Conservation (phyloP, 2,888 invertebrate genomes). For the Ypsolopha scabrella region DNA sequence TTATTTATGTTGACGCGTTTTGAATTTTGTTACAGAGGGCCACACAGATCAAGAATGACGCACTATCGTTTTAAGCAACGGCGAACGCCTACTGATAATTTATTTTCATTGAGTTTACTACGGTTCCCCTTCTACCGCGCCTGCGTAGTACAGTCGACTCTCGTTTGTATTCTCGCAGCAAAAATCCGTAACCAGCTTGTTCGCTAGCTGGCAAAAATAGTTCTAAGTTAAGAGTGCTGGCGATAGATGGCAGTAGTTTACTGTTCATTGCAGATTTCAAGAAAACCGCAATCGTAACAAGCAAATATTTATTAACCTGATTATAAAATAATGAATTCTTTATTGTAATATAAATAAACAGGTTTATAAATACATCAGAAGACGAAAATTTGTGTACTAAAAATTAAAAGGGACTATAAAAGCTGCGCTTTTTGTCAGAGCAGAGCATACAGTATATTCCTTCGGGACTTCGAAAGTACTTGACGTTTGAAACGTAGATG, state of each 20-base stretch:
- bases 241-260: slow-evolving; percentile 19
- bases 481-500: slow-evolving; percentile 19
- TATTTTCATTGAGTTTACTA: slow-evolving; percentile 44
- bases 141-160: slow-evolving; percentile 40
- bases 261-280: neutral
- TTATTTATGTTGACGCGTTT: no score
- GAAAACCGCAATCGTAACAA: no score
- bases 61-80: slow-evolving; percentile 17
- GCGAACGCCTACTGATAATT: slow-evolving; percentile 41
- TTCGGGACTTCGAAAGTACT: no score
- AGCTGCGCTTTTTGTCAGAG: no score
- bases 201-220: slow-evolving; percentile 11
- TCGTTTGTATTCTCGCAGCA: slow-evolving; percentile 24
- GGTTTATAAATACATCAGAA: no score
- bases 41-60: slow-evolving; percentile 10
- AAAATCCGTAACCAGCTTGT: neutral
- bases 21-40: no score
- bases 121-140: slow-evolving; percentile 46
- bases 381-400: no score
- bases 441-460: no score
- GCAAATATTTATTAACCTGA: no score
- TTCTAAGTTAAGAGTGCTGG: slow-evolving; percentile 8
- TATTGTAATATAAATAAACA: no score
- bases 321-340: no score
- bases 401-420: no score